phyloP scores from a whole-genome alignment of 2,797 vertebrate species.

The Anniella stebbinsi region DNA sequence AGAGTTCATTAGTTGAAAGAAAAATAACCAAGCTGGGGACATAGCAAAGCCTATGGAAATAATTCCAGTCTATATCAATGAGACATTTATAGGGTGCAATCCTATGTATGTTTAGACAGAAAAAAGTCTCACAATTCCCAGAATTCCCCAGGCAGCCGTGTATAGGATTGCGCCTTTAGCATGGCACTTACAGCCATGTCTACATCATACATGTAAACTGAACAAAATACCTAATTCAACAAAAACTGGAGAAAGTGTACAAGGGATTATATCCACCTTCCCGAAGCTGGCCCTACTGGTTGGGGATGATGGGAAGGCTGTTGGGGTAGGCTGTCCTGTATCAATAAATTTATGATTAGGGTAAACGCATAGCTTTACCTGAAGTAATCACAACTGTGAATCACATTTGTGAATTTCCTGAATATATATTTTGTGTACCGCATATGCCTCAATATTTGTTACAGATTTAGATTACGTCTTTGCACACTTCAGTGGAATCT shows the following conservation, averaged over 20 bases:
- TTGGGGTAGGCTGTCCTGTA: neutral
- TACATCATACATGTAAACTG: fast-evolving
- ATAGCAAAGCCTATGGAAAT: neutral
- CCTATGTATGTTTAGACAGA: no score
- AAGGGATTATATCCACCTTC: neutral
- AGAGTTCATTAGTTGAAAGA: neutral
- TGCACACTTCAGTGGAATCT: constrained; percentile 88
- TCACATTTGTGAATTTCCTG: neutral
- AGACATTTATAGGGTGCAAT: neutral
- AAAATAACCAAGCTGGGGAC: neutral
- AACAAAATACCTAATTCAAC: neutral
- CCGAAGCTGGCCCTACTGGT: neutral
- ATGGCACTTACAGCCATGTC: neutral
- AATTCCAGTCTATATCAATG: neutral
- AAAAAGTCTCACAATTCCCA: no score
- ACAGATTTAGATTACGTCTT: constrained; percentile 92
- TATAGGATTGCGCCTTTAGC: neutral
- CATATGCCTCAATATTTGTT: constrained; percentile 41
- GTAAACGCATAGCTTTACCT: neutral
- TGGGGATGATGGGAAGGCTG: neutral
- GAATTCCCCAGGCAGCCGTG: no score
- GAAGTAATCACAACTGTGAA: neutral
- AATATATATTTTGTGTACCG: neutral
- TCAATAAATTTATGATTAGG: neutral
- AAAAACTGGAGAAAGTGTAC: neutral